Conservation (phyloP, 2,113 vertebrate species). For the Pseudopipra pipra region DNA sequence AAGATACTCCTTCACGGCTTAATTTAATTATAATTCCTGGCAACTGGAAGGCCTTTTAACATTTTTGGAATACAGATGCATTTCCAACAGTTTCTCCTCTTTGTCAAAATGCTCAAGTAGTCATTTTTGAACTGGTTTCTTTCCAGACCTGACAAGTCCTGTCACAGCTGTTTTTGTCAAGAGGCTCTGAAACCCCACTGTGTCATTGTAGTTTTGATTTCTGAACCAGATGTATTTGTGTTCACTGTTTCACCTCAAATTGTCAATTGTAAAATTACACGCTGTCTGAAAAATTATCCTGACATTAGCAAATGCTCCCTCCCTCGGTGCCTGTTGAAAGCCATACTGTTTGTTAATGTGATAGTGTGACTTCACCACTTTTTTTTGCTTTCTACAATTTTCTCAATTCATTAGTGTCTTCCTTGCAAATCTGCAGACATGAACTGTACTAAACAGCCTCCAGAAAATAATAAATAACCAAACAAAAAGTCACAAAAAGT, state of each 20-base stretch:
- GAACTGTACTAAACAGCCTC: not conserved
- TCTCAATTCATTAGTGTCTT: not conserved
- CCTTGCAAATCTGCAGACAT: not conserved
- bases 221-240: not conserved
- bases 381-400: not conserved
- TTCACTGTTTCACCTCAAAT: not conserved
- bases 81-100: not conserved
- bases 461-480: not conserved
- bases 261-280: not conserved
- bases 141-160: conserved; percentile 1
- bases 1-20: not conserved
- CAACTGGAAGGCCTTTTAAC: not conserved
- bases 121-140: not conserved
- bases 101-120: not conserved
- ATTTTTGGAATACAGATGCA: not conserved
- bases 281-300: not conserved
- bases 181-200: not conserved
- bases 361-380: not conserved
- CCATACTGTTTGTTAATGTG: not conserved
- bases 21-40: conserved; percentile 7
- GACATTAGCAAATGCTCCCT: not conserved
- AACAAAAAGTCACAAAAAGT: not conserved
- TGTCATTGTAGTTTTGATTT: not conserved
- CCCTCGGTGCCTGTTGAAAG: not conserved
- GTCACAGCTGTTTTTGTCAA: not conserved